phyloP scores from a whole-genome alignment of 2,113 vertebrate genomes.

The Galeopterus variegatus region DNA sequence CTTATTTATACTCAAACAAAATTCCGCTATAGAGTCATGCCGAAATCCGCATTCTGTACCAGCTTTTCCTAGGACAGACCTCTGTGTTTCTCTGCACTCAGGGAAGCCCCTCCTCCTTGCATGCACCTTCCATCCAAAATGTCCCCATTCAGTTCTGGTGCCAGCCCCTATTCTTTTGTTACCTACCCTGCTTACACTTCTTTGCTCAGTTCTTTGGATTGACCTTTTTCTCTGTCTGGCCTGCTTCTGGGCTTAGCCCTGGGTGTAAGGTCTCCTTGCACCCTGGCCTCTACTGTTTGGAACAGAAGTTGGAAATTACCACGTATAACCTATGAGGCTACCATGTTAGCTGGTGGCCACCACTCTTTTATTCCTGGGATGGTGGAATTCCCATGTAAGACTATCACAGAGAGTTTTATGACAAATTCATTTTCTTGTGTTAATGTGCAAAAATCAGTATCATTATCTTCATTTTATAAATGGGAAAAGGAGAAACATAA shows the following conservation, averaged over 20 bases:
- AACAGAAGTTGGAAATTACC: not conserved
- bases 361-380: not conserved
- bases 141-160: not conserved
- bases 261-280: not conserved
- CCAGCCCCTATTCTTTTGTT: not conserved
- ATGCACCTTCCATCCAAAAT: not conserved
- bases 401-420: not conserved
- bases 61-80: not conserved
- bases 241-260: not conserved
- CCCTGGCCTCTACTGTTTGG: not conserved
- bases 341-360: not conserved
- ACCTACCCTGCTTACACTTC: conserved; percentile 3
- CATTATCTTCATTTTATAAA: not conserved
- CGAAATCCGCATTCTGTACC: not conserved
- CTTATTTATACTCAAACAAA: not conserved
- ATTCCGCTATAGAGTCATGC: not conserved
- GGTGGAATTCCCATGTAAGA: not conserved
- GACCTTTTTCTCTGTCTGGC: not conserved
- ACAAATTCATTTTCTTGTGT: not conserved
- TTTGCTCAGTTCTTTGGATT: not conserved
- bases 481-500: not conserved
- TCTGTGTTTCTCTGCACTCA: rapidly evolving
- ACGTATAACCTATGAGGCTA: not conserved
- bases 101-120: not conserved
- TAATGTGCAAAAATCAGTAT: not conserved